These are phyloP conservation scores for Tetramorium parvispinum DNA, from an alignment of 1,140 invertebrate genomes.

Conservation along the genomic window DNA sequence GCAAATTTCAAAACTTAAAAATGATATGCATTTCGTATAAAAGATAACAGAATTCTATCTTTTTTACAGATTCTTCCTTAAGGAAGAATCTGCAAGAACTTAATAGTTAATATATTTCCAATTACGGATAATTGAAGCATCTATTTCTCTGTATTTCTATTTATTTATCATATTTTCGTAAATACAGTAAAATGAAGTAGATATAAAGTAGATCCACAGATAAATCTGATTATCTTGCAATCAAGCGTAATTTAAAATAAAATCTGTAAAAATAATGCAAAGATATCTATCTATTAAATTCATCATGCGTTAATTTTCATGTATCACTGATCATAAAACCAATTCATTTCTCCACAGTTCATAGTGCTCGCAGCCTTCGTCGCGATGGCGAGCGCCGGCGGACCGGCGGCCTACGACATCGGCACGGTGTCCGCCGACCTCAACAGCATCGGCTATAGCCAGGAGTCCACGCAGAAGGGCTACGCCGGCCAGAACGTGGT, in stretches of 20 bases:
- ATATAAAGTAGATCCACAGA: neutral
- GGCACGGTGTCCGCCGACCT: slow-evolving; percentile 83
- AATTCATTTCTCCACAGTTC: slow-evolving; percentile 69
- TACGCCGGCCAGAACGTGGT: slow-evolving; percentile 85
- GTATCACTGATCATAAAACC: neutral
- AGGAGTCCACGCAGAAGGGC: slow-evolving; percentile 87
- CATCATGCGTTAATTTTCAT: neutral
- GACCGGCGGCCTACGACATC: slow-evolving; percentile 86
- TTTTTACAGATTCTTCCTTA: neutral
- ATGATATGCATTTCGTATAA: neutral
- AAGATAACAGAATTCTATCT: neutral
- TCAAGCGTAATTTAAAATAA: neutral
- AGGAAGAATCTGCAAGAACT: neutral
- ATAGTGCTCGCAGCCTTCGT: slow-evolving; percentile 77
- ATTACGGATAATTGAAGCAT: neutral
- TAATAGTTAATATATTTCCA: neutral
- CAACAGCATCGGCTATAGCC: slow-evolving; percentile 84
- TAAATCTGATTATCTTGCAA: neutral
- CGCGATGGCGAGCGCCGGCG: slow-evolving; percentile 81
- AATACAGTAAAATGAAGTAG: neutral
- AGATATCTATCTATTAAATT: too few species aligned
- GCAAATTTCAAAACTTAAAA: slow-evolving; percentile 16
- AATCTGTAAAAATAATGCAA: neutral
- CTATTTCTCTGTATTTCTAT: neutral
- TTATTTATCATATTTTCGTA: neutral